phyloP scores from a whole-genome alignment of 2,888 invertebrate genomes.

The Pediacus dermestoides region DNA sequence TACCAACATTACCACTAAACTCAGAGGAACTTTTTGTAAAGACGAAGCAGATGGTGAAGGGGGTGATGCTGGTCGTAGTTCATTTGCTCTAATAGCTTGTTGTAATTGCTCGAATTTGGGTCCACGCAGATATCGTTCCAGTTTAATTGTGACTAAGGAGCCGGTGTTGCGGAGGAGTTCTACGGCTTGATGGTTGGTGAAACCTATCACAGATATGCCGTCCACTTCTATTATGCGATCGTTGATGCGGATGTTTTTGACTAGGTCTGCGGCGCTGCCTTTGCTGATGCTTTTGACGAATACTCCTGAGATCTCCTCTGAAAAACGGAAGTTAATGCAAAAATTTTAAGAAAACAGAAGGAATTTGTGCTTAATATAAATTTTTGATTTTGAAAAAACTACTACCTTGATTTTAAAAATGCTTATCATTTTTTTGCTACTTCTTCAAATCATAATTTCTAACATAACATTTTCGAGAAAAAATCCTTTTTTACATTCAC shows the following conservation, averaged over 20 bases:
- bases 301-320: slow-evolving; percentile 97
- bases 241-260: slow-evolving; percentile 88
- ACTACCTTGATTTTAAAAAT: no score
- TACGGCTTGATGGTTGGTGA: slow-evolving; percentile 92
- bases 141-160: slow-evolving; percentile 63
- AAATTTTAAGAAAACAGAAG: no score
- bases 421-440: no score
- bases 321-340: no score
- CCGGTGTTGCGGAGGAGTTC: slow-evolving; percentile 83
- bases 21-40: slow-evolving; percentile 71
- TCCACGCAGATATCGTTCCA: slow-evolving; percentile 80
- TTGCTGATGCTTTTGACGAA: slow-evolving; percentile 98
- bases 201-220: slow-evolving; percentile 82
- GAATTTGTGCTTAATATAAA: no score
- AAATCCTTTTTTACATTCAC: slow-evolving; percentile 51
- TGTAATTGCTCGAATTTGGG: slow-evolving; percentile 82
- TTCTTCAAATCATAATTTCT: no score
- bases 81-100: slow-evolving; percentile 70
- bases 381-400: no score
- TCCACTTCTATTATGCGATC: slow-evolving; percentile 97
- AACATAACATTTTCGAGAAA: no score
- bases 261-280: slow-evolving; percentile 92
- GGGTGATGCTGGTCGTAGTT: slow-evolving; percentile 59
- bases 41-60: slow-evolving; percentile 70
- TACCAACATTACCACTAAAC: slow-evolving; percentile 57